phyloP scores from a whole-genome alignment of 2,888 invertebrate genomes.

The Octonoba sinensis region DNA sequence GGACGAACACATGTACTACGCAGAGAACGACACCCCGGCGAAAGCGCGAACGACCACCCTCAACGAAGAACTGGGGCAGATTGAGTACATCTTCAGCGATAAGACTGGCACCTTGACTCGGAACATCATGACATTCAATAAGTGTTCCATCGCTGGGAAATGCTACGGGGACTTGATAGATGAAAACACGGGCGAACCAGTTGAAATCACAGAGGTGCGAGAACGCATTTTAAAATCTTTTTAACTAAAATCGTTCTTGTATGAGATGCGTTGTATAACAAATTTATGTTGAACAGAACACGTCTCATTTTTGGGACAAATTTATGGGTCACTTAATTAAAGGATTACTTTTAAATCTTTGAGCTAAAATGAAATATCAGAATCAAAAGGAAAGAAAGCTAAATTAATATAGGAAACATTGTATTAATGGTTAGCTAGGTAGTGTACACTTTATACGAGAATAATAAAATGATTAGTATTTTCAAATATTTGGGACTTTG shows the following conservation, averaged over 20 bases:
- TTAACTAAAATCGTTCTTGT: too few relatives aligned
- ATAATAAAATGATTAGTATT: too few relatives aligned
- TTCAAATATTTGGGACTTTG: too few relatives aligned
- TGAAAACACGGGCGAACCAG: slow-evolving; percentile 85
- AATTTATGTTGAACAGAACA: neutral
- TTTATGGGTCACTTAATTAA: neutral
- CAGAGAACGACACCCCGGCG: slow-evolving; percentile 88
- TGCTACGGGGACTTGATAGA: slow-evolving; percentile 93
- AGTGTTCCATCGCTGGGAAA: slow-evolving; percentile 93
- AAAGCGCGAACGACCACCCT: slow-evolving; percentile 97
- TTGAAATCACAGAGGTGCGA: slow-evolving; percentile 70
- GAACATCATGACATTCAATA: slow-evolving; percentile 99
- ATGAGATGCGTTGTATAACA: neutral
- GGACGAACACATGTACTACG: slow-evolving; percentile 98
- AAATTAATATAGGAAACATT: too few relatives aligned
- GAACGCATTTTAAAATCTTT: neutral
- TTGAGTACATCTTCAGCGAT: slow-evolving; percentile 99
- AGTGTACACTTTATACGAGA: too few relatives aligned
- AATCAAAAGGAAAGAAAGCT: too few relatives aligned
- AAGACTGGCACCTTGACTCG: slow-evolving; percentile 99
- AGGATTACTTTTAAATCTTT: too few relatives aligned
- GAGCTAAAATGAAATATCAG: too few relatives aligned
- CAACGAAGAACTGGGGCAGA: slow-evolving; percentile 98
- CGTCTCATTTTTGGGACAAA: neutral
- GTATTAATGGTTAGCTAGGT: too few relatives aligned